Evolutionary conservation across 2,113 vertebrate species (phyloP).

Genomic region (Gambusia holbrooki): DNA sequence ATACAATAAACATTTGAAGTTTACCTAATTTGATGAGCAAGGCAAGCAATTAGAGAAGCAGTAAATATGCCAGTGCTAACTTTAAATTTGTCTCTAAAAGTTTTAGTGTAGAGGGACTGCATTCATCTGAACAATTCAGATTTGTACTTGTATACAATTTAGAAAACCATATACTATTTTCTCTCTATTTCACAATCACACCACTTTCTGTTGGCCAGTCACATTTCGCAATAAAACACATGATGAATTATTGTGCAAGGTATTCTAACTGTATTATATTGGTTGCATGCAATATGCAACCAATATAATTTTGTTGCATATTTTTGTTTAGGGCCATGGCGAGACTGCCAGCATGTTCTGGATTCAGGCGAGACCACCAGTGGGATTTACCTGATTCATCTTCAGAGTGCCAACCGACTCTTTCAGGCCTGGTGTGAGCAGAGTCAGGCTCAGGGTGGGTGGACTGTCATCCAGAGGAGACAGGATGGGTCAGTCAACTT

Average conservation of each 20-base stretch:
- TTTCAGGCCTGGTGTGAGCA: slow-evolving; percentile 91
- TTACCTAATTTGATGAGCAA: too few species aligned
- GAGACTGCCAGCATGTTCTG: slow-evolving; percentile 85
- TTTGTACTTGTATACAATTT: too few species aligned
- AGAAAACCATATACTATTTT: too few species aligned
- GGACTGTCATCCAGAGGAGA: slow-evolving; percentile 89
- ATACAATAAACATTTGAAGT: too few species aligned
- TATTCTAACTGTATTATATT: neutral
- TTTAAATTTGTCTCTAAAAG: too few species aligned
- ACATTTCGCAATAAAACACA: neutral
- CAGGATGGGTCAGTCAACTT: slow-evolving; percentile 91
- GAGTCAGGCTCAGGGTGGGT: slow-evolving; percentile 82
- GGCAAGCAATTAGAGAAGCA: too few species aligned
- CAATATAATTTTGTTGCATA: too few species aligned
- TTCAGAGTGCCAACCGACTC: slow-evolving; percentile 75
- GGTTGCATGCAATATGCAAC: too few species aligned
- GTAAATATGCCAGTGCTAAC: too few species aligned
- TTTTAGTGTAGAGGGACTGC: too few species aligned
- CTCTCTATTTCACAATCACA: too few species aligned
- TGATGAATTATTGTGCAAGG: neutral
- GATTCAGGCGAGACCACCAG: slow-evolving; percentile 79
- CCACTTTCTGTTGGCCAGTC: neutral
- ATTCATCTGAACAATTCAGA: too few species aligned
- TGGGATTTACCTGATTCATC: slow-evolving; percentile 85
- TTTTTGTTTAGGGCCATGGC: slow-evolving; percentile 85